Conservation (phyloP, 2,113 vertebrate species). For the Cynopterus brachyotis region DNA sequence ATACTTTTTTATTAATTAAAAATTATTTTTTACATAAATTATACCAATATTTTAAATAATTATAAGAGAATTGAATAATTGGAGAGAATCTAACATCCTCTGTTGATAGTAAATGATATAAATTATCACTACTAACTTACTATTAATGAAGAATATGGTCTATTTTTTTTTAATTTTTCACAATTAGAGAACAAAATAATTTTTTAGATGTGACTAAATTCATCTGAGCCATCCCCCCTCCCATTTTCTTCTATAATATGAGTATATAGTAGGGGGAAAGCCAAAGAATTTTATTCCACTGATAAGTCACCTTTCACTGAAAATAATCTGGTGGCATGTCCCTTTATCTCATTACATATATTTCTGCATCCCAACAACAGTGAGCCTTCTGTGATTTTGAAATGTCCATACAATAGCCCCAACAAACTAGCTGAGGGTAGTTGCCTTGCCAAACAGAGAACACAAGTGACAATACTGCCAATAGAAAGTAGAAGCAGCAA, state of each 20-base stretch:
- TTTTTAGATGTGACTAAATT: neutral
- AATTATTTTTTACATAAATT: neutral
- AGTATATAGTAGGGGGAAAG: neutral
- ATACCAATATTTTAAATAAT: slow-evolving; percentile 18
- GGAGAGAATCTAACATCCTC: neutral
- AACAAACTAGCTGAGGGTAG: neutral
- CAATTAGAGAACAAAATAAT: neutral
- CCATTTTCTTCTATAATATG: neutral
- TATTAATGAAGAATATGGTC: neutral
- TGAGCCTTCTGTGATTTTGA: neutral
- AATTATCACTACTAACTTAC: neutral
- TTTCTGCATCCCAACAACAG: neutral
- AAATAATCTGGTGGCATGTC: neutral
- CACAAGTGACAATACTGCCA: neutral
- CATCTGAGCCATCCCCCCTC: neutral
- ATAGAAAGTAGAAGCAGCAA: neutral
- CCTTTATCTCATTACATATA: neutral
- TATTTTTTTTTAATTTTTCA: neutral
- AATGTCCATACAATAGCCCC: neutral
- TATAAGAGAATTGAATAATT: neutral
- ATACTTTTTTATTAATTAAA: neutral
- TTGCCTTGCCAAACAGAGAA: neutral
- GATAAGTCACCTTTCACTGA: neutral
- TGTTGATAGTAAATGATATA: neutral
- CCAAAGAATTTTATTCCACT: neutral